Percentiles rank a stretch among this genome's conserved stretches.
Conservation (phyloP, 1,140 invertebrate genomes). For the Zaprionus davidi region DNA sequence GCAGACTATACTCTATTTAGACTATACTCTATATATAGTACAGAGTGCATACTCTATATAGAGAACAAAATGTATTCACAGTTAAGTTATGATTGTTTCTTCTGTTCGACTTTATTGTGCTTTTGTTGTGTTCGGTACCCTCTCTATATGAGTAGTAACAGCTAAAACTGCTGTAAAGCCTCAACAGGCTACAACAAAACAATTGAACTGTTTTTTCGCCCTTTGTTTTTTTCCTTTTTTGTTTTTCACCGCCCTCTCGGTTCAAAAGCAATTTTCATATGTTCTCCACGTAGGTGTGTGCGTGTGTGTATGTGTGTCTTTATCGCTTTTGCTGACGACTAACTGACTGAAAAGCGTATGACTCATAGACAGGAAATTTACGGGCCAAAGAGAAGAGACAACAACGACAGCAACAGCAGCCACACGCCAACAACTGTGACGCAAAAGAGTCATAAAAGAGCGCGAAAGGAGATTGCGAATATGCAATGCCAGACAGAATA, state of each 20-base stretch:
- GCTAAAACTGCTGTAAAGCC: constrained; percentile 30
- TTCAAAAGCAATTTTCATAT: constrained; percentile 65
- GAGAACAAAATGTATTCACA: neutral
- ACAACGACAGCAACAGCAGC: constrained; percentile 28
- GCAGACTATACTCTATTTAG: too few species aligned
- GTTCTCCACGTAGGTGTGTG: constrained; percentile 54
- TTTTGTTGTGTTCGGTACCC: constrained; percentile 5
- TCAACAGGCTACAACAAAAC: constrained; percentile 38
- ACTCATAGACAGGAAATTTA: constrained; percentile 73
- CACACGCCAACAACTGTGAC: constrained; percentile 38
- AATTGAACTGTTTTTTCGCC: constrained; percentile 47
- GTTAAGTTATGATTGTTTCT: constrained; percentile 11
- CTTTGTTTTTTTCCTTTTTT: constrained; percentile 17
- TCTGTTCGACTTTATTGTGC: neutral
- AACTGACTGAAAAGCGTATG: constrained; percentile 47
- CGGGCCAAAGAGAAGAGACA: constrained; percentile 48
- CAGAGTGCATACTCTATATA: neutral
- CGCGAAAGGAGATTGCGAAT: constrained; percentile 25
- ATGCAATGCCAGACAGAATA: constrained; percentile 1
- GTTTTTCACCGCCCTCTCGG: constrained; percentile 23
- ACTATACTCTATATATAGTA: too few species aligned
- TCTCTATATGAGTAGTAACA: constrained; percentile 23
- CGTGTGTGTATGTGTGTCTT: constrained; percentile 48
- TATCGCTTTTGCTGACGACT: constrained; percentile 57
- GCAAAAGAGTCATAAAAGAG: constrained; percentile 37